Conservation (phyloP, 2,797 vertebrate species). For the Lindbergichthys nudifrons region DNA sequence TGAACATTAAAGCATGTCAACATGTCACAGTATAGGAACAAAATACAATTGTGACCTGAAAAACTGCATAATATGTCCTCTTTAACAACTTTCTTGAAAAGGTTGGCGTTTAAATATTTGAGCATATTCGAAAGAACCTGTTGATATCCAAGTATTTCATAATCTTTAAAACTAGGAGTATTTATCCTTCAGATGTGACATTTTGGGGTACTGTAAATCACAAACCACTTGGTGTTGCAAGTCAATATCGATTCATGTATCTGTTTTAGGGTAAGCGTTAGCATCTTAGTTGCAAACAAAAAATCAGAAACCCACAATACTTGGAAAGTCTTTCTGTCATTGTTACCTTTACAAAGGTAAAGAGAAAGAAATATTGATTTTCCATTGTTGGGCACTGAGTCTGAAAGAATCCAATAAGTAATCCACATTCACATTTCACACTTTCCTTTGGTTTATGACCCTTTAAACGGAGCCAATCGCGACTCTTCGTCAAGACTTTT, state of each 20-base stretch:
- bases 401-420: constrained; percentile 1
- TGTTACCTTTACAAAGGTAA: background rate
- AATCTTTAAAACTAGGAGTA: too few relatives aligned
- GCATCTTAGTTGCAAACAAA: background rate
- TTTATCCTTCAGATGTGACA: too few relatives aligned
- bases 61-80: too few relatives aligned
- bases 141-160: too few relatives aligned
- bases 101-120: too few relatives aligned
- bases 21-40: too few relatives aligned
- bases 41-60: too few relatives aligned
- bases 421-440: background rate
- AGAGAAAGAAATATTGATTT: background rate
- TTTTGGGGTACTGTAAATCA: too few relatives aligned
- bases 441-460: background rate
- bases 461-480: background rate
- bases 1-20: too few relatives aligned
- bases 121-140: too few relatives aligned
- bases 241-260: background rate
- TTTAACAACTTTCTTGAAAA: too few relatives aligned
- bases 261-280: background rate
- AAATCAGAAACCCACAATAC: background rate
- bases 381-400: background rate
- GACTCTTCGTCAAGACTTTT: background rate
- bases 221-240: background rate
- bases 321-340: background rate